Percentiles rank a stretch among this genome's conserved stretches.
These are phyloP conservation scores for Acanthiza pusilla DNA, from an alignment of 2,797 vertebrate genomes.

Conservation along the genomic window DNA sequence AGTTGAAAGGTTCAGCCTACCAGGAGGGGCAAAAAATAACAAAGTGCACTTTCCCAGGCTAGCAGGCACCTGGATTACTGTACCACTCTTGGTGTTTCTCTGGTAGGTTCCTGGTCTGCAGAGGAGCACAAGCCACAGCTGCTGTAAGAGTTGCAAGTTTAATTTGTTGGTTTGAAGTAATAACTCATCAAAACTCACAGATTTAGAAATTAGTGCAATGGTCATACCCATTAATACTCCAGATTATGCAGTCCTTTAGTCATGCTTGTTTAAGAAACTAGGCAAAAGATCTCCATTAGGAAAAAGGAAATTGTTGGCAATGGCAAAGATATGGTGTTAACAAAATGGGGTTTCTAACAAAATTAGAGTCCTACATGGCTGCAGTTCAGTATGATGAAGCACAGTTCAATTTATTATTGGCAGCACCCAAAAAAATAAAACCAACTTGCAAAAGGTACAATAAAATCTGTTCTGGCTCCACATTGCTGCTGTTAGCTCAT, in stretches of 20 bases:
- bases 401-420: not conserved
- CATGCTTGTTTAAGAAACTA: not conserved
- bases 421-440: not conserved
- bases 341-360: not conserved
- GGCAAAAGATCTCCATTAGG: not conserved
- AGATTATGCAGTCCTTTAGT: not conserved
- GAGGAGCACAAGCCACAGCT: not conserved
- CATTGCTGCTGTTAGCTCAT: not conserved
- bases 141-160: not conserved
- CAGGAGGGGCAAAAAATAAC: not conserved
- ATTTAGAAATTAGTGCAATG: not conserved
- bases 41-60: not conserved
- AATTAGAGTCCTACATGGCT: not conserved
- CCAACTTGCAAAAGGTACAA: not conserved
- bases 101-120: not conserved
- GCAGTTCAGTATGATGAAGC: not conserved
- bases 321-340: not conserved
- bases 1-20: not conserved
- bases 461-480: not conserved
- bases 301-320: not conserved
- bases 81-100: not conserved
- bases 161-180: not conserved
- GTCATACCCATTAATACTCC: not conserved
- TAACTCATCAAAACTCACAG: not conserved
- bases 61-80: not conserved